phyloP scores from a whole-genome alignment of 2,113 vertebrate genomes.

The Coracopsis vasa region DNA sequence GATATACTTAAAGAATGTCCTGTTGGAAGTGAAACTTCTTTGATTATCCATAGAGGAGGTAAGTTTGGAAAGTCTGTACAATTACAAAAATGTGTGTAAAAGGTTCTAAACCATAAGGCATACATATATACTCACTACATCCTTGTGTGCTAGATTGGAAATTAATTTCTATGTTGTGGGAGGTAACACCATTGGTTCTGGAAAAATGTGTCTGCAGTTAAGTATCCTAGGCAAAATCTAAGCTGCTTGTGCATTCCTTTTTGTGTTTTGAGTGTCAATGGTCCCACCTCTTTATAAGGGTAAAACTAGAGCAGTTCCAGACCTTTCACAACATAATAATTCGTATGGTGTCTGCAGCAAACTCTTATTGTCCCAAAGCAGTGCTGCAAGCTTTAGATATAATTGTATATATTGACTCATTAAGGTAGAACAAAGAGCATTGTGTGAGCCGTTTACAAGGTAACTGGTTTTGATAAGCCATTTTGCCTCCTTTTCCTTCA shows the following conservation, averaged over 20 bases:
- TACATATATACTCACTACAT: conserved; percentile 49
- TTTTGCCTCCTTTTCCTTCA: conserved; percentile 14
- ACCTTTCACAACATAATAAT: background rate
- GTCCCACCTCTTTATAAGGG: background rate
- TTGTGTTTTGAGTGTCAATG: conserved; percentile 28
- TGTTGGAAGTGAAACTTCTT: conserved; percentile 87
- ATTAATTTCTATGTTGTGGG: conserved; percentile 10
- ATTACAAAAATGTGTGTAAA: conserved; percentile 65
- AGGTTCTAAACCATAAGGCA: conserved; percentile 52
- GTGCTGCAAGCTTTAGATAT: background rate
- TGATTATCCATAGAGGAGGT: conserved; percentile 95
- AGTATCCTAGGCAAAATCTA: conserved; percentile 19
- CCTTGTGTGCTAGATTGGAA: conserved; percentile 27
- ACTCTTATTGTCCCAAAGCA: background rate
- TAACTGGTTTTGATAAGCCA: background rate
- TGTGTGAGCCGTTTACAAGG: background rate
- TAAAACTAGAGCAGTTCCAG: background rate
- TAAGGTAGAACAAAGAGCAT: background rate
- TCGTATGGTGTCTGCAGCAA: background rate
- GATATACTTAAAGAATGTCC: conserved; percentile 97
- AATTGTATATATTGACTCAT: background rate
- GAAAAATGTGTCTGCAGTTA: conserved; percentile 28
- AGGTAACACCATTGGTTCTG: conserved; percentile 6
- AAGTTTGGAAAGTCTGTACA: conserved; percentile 71
- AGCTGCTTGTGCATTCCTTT: background rate